Evolutionary conservation across 2,113 vertebrate genomes (phyloP).

Genomic region (Syngnathoides biaculeatus): DNA sequence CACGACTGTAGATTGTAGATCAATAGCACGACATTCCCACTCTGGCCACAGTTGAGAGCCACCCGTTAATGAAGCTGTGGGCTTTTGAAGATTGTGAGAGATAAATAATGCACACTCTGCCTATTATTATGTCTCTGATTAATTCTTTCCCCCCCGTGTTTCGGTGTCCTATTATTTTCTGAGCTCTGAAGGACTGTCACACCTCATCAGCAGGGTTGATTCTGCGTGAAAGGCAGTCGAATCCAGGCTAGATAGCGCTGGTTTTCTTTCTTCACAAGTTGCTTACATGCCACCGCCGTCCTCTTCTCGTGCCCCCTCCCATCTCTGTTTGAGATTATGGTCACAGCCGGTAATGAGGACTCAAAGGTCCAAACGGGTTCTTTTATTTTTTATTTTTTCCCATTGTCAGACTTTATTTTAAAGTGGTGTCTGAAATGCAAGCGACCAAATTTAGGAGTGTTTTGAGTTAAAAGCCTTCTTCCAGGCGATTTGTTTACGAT

Average conservation of each 20-base stretch:
- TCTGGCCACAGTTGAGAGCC: slow-evolving; percentile 5
- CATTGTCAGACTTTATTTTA: too few species aligned
- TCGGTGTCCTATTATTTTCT: slow-evolving; percentile 19
- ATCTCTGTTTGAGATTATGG: too few species aligned
- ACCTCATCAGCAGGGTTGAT: background rate
- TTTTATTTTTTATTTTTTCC: too few species aligned
- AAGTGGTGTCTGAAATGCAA: too few species aligned
- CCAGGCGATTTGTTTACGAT: too few species aligned
- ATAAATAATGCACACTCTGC: slow-evolving; percentile 41
- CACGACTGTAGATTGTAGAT: slow-evolving; percentile 18
- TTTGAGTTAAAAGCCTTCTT: too few species aligned
- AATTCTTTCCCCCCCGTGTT: background rate
- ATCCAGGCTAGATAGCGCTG: background rate
- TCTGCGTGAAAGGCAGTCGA: background rate
- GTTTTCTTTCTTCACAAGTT: background rate
- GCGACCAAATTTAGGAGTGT: too few species aligned
- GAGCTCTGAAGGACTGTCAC: slow-evolving; percentile 1
- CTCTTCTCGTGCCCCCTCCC: too few species aligned
- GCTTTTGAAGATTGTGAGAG: slow-evolving; percentile 21
- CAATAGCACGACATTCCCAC: slow-evolving; percentile 12
- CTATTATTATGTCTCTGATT: slow-evolving; percentile 24
- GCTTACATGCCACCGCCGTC: too few species aligned
- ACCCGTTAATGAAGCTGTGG: slow-evolving; percentile 26
- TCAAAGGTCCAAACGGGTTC: too few species aligned
- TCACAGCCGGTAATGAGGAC: too few species aligned